Conservation (phyloP, 2,888 invertebrate species). For the Germaria angustata region DNA sequence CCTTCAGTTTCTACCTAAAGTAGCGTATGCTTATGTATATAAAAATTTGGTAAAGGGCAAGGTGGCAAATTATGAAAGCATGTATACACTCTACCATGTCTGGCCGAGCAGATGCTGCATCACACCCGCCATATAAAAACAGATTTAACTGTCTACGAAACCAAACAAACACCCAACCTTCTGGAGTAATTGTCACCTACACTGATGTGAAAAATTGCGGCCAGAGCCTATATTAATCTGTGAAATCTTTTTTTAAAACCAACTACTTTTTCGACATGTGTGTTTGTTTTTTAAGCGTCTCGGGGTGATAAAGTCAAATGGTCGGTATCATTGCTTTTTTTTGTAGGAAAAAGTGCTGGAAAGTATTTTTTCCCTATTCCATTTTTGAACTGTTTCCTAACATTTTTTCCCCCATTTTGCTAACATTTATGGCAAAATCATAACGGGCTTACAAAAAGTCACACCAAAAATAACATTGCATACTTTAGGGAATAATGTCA, state of each 20-base stretch:
- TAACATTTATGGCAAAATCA: slow-evolving; percentile 49
- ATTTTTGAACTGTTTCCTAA: slow-evolving; percentile 43
- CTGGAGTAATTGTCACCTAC: slow-evolving; percentile 60
- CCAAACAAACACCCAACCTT: neutral
- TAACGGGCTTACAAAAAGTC: slow-evolving; percentile 42
- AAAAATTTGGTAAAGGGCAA: slow-evolving; percentile 7
- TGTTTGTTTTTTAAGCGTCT: slow-evolving; percentile 4
- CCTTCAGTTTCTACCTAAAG: no score
- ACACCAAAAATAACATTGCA: slow-evolving; percentile 30
- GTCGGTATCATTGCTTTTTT: slow-evolving; percentile 14
- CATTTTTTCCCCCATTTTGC: slow-evolving; percentile 1
- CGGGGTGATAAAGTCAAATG: slow-evolving; percentile 63
- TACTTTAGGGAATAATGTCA: slow-evolving; percentile 65
- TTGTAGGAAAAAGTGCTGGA: neutral
- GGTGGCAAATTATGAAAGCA: slow-evolving; percentile 53
- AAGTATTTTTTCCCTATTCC: neutral
- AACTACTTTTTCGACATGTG: slow-evolving; percentile 20
- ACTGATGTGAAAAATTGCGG: slow-evolving; percentile 60
- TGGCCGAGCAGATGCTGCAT: slow-evolving; percentile 60
- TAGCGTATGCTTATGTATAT: neutral
- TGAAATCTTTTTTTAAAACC: slow-evolving; percentile 13
- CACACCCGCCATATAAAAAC: neutral
- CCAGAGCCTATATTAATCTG: slow-evolving; percentile 63
- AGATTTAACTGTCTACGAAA: neutral
- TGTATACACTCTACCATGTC: slow-evolving; percentile 23